Evolutionary conservation across 2,797 vertebrate genomes (phyloP), one percentile per base, ranked within the genome.

Genomic region (Anabas testudineus): DNA sequence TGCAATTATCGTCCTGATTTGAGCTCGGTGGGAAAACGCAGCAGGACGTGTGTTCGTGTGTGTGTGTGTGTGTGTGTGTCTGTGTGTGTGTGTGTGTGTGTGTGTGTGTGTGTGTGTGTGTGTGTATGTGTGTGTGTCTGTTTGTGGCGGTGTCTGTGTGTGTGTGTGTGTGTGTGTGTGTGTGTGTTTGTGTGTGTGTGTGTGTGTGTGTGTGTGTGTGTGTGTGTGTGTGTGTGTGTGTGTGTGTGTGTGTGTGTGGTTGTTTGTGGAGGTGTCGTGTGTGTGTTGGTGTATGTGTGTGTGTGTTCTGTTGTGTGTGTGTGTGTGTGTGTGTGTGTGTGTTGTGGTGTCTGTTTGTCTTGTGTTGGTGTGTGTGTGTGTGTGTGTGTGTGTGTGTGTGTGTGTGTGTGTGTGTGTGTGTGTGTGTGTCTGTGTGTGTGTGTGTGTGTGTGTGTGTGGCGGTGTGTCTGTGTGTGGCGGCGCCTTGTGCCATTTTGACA

Each of bases 401-500:
- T n/a, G n/a, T n/a, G n/a, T n/a, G n/a, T n/a, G n/a, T n/a, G n/a
- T n/a, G n/a, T n/a, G n/a, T n/a, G n/a, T n/a, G 7, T 18, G 41
- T 63, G 56, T 48, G 32, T 32, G 64, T 37, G 53, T 26, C 51
- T 18, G 39, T 51, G 34, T 30, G 30, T 39, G 61, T 47, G 26
- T 16, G 41, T 28, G 32, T 26, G 46, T 34, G 34, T 19, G 53
- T 41, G 52, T 64, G 22, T 37, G 22, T 62, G 53, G n/a, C n/a
- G n/a, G n/a, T 42, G 43, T 37, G 45, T 37, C 36, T 41, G 30
- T 16, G 43, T 64, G 45, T 41, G 56, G 66, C 52, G 8, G 63
- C 65, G 36, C 78, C 78, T 76, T 81, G 82, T 75, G 84, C 70
- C 81, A 72, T 83, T 88, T 78, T 91, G 90, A 93, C 92, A 92